Evolutionary conservation across 2,113 vertebrate genomes (phyloP).

Genomic region (Xenopus laevis): DNA sequence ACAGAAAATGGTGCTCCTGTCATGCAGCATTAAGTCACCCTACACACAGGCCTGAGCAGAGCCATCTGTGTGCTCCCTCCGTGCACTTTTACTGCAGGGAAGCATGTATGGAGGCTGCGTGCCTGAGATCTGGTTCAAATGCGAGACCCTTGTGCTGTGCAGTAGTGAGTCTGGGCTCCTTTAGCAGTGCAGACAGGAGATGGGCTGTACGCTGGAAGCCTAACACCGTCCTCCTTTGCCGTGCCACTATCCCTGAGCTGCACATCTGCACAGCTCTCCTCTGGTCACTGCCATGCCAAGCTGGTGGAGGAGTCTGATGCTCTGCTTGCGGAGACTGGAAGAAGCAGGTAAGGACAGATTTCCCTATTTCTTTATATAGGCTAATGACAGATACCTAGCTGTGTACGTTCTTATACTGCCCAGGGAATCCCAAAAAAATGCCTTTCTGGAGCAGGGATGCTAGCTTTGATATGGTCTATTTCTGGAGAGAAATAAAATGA

Average conservation of each 20-base stretch:
- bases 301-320: slow-evolving; percentile 61
- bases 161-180: slow-evolving; percentile 16
- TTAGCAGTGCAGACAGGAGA: slow-evolving; percentile 17
- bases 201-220: slow-evolving; percentile 10
- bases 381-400: no score
- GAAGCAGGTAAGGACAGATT: slow-evolving; percentile 56
- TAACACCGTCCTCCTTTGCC: slow-evolving; percentile 1
- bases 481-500: no score
- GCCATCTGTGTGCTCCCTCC: slow-evolving; percentile 38
- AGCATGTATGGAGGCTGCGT: slow-evolving; percentile 18
- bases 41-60: slow-evolving; percentile 25
- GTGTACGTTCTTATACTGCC: no score
- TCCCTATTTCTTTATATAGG: no score
- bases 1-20: slow-evolving; percentile 8
- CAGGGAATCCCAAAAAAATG: no score
- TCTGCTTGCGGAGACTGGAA: slow-evolving; percentile 59
- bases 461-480: no score
- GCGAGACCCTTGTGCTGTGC: slow-evolving; percentile 19
- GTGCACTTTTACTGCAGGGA: slow-evolving; percentile 37
- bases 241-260: background rate
- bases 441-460: no score
- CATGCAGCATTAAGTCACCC: slow-evolving; percentile 36
- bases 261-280: slow-evolving; percentile 25
- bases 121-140: slow-evolving; percentile 21
- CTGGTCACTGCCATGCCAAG: slow-evolving; percentile 53